These are phyloP conservation scores for Chlamydotis undulata DNA, from an alignment of 2,113 vertebrate genomes.

Conservation along the genomic window DNA sequence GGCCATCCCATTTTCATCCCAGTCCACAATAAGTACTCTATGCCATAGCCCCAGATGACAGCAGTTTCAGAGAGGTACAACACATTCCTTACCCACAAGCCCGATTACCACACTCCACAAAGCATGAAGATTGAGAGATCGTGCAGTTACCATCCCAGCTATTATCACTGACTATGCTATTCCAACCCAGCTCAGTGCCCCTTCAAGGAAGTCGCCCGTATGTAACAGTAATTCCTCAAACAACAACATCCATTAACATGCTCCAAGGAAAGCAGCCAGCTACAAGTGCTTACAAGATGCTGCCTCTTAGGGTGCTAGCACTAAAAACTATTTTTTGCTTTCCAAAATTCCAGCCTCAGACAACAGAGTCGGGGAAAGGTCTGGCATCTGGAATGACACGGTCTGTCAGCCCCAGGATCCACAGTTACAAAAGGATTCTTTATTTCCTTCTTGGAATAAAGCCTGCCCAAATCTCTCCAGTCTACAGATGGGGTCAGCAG, in stretches of 20 bases:
- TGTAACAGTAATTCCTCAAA: background rate
- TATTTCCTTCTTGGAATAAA: background rate
- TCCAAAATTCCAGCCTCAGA: background rate
- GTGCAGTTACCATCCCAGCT: background rate
- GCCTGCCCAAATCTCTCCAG: background rate
- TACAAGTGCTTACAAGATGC: background rate
- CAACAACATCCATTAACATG: background rate
- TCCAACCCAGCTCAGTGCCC: background rate
- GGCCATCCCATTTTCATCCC: background rate
- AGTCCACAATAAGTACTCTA: background rate
- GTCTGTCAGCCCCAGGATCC: background rate
- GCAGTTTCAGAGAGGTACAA: background rate
- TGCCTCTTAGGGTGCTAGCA: fast-evolving
- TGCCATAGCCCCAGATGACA: background rate
- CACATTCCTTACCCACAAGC: background rate
- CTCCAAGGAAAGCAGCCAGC: background rate
- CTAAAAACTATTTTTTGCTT: background rate
- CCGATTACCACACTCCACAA: background rate
- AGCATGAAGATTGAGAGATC: background rate
- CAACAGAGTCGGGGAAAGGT: background rate
- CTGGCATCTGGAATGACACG: background rate
- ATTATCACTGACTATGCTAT: background rate
- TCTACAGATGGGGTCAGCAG: background rate
- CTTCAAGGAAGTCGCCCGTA: background rate
- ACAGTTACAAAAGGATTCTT: background rate